phyloP scores from a whole-genome alignment of 2,797 vertebrate genomes.

The Pipistrellus nathusii region DNA sequence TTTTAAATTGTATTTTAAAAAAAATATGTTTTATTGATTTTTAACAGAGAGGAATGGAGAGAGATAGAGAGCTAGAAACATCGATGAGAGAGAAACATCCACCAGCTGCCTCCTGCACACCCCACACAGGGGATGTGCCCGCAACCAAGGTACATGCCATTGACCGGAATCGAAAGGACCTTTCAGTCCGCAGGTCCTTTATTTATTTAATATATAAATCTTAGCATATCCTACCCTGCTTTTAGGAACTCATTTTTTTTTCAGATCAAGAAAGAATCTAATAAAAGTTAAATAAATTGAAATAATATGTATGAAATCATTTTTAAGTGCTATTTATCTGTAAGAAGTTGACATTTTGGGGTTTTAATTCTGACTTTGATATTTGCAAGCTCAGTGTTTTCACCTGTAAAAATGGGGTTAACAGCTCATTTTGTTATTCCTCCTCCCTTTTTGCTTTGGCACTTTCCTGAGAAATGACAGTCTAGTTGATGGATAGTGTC shows the following conservation, averaged over 20 bases:
- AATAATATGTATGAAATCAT: background rate
- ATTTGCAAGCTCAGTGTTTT: constrained; percentile 9
- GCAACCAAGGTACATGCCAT: no score
- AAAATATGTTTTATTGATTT: no score
- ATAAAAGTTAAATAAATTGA: constrained; percentile 18
- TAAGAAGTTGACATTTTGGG: background rate
- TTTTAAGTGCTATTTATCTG: background rate
- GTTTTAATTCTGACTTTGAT: background rate
- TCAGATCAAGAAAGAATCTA: background rate
- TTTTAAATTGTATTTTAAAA: background rate
- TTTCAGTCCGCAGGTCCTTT: no score
- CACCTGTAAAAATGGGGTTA: background rate
- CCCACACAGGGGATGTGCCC: no score
- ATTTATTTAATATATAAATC: no score
- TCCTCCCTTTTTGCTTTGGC: background rate
- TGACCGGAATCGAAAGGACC: no score
- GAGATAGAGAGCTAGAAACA: no score
- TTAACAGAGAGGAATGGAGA: no score
- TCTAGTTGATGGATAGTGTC: background rate
- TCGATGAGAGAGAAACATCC: no score
- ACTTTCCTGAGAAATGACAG: background rate
- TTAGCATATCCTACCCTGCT: background rate
- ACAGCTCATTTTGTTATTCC: background rate
- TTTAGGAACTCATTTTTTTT: constrained; percentile 27
- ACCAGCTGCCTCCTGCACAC: no score